Percentiles rank a stretch among this genome's conserved stretches.
Conservation (phyloP, 2,888 invertebrate genomes). For the Drosophila kuntzei region DNA sequence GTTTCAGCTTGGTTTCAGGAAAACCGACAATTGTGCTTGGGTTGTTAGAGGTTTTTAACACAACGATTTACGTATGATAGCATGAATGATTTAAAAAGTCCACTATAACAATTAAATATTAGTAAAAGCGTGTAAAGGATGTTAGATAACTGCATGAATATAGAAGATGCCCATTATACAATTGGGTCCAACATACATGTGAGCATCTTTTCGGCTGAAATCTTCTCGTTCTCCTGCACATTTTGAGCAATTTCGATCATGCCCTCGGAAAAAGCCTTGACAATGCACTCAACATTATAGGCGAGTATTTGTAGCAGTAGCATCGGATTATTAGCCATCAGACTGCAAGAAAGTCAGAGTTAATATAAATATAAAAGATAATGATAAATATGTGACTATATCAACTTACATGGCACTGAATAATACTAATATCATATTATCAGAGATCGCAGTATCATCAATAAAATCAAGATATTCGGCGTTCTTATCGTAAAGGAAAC, state of each 20-base stretch:
- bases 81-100: neutral
- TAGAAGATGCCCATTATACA: too few relatives aligned
- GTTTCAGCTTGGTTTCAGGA: too few relatives aligned
- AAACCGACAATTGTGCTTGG: too few relatives aligned
- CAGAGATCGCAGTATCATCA: slow-evolving; percentile 84
- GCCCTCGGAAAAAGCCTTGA: slow-evolving; percentile 87
- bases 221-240: slow-evolving; percentile 84
- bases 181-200: slow-evolving; percentile 78
- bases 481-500: slow-evolving; percentile 84
- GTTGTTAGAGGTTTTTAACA: neutral
- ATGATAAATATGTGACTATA: neutral
- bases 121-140: neutral
- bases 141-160: neutral
- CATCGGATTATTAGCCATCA: slow-evolving; percentile 88
- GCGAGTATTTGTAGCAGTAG: slow-evolving; percentile 89
- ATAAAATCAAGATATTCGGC: slow-evolving; percentile 84
- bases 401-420: slow-evolving; percentile 84
- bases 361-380: neutral
- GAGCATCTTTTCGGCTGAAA: slow-evolving; percentile 83
- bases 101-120: neutral
- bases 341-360: slow-evolving; percentile 78
- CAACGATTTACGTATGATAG: neutral
- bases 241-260: slow-evolving; percentile 84
- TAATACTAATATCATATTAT: slow-evolving; percentile 85
- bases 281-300: slow-evolving; percentile 89